Percentiles rank a stretch among this genome's conserved stretches.
Conservation (phyloP, 2,888 invertebrate species). For the Calameuta filiformis region DNA sequence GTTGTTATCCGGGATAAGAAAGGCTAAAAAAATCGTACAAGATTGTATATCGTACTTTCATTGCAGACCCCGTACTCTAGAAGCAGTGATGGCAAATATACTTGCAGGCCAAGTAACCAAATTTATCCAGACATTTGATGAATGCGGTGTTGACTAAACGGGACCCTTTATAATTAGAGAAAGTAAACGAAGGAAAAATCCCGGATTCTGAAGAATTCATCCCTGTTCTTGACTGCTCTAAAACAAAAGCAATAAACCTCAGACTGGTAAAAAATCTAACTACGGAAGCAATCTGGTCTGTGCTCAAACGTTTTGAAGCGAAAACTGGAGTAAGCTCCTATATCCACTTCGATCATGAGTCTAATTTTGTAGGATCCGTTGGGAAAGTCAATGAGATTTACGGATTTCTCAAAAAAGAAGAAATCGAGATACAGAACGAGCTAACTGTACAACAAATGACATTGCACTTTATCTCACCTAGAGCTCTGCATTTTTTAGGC, state of each 20-base stretch:
- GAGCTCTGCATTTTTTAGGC: slow-evolving; percentile 20
- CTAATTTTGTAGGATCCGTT: neutral
- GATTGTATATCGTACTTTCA: slow-evolving; percentile 44
- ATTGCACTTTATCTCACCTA: slow-evolving; percentile 22
- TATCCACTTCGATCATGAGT: neutral
- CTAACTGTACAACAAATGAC: slow-evolving; percentile 1
- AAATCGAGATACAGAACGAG: neutral
- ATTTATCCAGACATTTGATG: slow-evolving; percentile 38
- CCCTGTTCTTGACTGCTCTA: too few species aligned
- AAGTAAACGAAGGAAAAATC: too few species aligned
- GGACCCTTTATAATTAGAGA: too few species aligned
- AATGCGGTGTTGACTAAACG: slow-evolving; percentile 3
- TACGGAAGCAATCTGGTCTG: too few species aligned
- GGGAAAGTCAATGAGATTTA: neutral
- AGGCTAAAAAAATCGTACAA: slow-evolving; percentile 22
- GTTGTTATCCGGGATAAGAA: slow-evolving; percentile 35
- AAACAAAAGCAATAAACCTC: too few species aligned
- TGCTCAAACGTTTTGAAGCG: too few species aligned
- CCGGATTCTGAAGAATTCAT: too few species aligned
- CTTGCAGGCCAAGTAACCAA: slow-evolving; percentile 41
- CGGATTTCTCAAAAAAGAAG: neutral
- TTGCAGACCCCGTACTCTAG: slow-evolving; percentile 22
- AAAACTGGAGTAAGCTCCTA: neutral
- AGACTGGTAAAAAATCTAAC: too few species aligned
- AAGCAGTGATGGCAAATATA: slow-evolving; percentile 47